A percentile compares a stretch with the other conserved stretches of the same genome.
Evolutionary conservation across 2,888 invertebrate species (phyloP).

Genomic region (Hydriomena furcata): DNA sequence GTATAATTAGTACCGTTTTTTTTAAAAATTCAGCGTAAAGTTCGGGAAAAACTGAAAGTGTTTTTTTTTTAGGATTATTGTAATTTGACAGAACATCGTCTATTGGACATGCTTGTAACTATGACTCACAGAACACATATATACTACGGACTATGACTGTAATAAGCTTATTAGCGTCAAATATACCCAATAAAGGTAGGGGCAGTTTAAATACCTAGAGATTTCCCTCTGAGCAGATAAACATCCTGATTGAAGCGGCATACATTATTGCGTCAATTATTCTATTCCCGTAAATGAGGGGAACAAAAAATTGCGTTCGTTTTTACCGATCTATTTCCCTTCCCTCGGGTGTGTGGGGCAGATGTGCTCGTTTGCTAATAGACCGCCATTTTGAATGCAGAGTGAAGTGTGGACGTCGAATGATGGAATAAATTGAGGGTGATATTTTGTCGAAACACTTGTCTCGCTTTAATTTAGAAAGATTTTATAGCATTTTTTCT

Average conservation of each 20-base stretch:
- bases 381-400: conserved; percentile 16
- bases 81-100: too few species aligned
- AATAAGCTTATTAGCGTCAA: too few species aligned
- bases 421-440: not conserved
- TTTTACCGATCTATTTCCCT: conserved; percentile 14
- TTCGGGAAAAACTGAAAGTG: too few species aligned
- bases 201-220: not conserved
- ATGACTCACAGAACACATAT: too few species aligned
- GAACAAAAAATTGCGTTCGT: conserved; percentile 15
- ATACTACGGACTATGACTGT: too few species aligned
- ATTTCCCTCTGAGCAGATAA: conserved; percentile 3
- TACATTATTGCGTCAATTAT: conserved; percentile 22
- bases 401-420: conserved; percentile 4
- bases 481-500: too few species aligned
- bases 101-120: too few species aligned
- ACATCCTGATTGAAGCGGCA: conserved; percentile 3
- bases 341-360: conserved; percentile 9
- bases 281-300: conserved; percentile 17
- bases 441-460: not conserved
- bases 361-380: conserved; percentile 18
- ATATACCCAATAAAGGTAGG: too few species aligned
- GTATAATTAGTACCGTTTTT: too few species aligned
- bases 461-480: too few species aligned
- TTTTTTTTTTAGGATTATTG: too few species aligned
- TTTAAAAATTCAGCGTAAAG: too few species aligned